Evolutionary conservation across 92 coral and sea anemone species (phyloP).

Genomic region (Epizoanthus ramosus): DNA sequence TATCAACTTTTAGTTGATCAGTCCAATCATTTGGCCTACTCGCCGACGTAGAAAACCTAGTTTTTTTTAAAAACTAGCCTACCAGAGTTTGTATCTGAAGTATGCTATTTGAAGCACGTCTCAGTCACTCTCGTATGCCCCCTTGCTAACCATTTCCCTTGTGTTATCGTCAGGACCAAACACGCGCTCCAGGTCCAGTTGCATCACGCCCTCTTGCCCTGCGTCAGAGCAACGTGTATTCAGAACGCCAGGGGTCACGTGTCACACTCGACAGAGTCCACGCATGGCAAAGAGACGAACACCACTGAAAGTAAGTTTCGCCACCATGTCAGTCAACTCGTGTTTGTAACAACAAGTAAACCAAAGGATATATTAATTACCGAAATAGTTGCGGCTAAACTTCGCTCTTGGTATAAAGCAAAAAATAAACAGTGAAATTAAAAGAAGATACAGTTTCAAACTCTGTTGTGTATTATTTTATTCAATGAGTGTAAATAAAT

Average conservation of each 20-base stretch:
- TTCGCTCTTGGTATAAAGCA: conserved; percentile 9
- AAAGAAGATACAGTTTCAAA: no score
- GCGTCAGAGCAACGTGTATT: conserved; percentile 11
- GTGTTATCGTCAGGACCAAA: conserved; percentile 15
- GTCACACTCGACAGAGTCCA: conserved; percentile 16
- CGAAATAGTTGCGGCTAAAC: conserved; percentile 4
- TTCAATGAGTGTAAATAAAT: no score
- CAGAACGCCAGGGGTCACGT: conserved; percentile 19
- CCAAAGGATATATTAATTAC: background rate
- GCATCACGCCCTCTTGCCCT: conserved; percentile 14
- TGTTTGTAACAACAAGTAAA: background rate
- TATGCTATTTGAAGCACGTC: conserved; percentile 11
- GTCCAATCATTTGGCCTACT: no score
- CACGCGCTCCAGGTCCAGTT: conserved; percentile 22
- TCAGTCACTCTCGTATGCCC: conserved; percentile 4
- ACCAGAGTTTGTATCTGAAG: no score
- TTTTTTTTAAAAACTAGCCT: no score
- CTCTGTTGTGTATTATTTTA: no score
- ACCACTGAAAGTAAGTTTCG: conserved; percentile 23
- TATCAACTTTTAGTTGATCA: no score
- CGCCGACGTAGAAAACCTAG: no score
- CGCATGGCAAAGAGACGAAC: conserved; percentile 26
- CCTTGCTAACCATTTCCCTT: background rate
- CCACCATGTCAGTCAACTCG: conserved; percentile 10
- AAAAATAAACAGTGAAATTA: no score